A percentile compares a stretch with the other conserved stretches of the same genome.
phyloP scores from a whole-genome alignment of 1,140 invertebrate genomes.

The Doryteuthis pealeii region DNA sequence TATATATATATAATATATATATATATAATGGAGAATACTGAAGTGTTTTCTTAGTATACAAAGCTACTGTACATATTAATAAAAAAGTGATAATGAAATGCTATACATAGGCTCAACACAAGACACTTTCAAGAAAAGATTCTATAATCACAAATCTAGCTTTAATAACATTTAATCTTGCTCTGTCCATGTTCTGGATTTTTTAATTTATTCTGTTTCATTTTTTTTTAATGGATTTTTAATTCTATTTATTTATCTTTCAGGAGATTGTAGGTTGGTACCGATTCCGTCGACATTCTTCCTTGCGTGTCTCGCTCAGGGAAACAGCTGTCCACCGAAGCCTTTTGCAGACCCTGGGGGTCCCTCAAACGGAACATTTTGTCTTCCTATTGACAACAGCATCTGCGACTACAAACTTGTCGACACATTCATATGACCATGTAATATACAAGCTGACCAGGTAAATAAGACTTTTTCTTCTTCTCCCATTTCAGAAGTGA shows the following conservation, averaged over 20 bases:
- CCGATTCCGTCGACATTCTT: constrained; percentile 39
- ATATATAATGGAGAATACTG: no score
- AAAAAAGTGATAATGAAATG: no score
- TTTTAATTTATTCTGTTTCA: neutral
- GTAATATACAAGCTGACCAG: constrained; percentile 22
- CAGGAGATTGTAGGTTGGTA: constrained; percentile 49
- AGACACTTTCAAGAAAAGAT: no score
- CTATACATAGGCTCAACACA: no score
- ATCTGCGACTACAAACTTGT: constrained; percentile 20
- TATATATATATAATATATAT: no score
- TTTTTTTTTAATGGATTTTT: neutral
- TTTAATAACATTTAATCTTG: no score
- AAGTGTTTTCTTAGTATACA: no score
- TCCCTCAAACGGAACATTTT: constrained; percentile 25
- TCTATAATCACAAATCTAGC: no score
- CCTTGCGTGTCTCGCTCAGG: constrained; percentile 31
- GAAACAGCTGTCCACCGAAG: constrained; percentile 34
- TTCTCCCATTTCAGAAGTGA: neutral
- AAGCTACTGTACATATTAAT: no score
- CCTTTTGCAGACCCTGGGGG: constrained; percentile 18
- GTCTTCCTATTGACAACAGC: constrained; percentile 33
- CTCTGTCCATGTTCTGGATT: no score
- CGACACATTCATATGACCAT: constrained; percentile 38
- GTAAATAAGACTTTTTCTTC: constrained; percentile 13
- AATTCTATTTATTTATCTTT: constrained; percentile 21